phyloP scores from a whole-genome alignment of 2,797 vertebrate genomes.

The Alca torda region DNA sequence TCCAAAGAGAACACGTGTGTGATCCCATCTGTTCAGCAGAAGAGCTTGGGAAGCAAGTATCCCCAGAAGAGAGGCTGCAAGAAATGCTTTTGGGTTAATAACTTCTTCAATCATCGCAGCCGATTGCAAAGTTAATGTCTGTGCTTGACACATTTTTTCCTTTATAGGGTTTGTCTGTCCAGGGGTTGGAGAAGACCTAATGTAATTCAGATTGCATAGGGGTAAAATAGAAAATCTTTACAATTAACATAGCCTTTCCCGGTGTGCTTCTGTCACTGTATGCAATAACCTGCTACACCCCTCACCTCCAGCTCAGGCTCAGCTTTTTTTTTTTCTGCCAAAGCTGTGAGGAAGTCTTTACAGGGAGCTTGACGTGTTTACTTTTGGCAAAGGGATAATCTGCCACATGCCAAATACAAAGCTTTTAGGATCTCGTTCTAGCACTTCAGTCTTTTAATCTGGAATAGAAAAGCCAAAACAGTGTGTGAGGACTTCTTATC shows the following conservation, averaged over 20 bases:
- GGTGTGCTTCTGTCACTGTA: neutral
- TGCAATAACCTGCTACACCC: neutral
- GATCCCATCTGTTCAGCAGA: constrained; percentile 26
- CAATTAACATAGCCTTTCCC: neutral
- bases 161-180: neutral
- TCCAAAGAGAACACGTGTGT: neutral
- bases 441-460: neutral
- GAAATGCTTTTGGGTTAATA: neutral
- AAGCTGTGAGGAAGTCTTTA: neutral
- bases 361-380: neutral
- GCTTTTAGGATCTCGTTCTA: neutral
- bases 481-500: neutral
- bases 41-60: neutral
- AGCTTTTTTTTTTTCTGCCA: neutral
- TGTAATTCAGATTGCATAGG: neutral
- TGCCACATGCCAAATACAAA: neutral
- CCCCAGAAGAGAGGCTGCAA: neutral
- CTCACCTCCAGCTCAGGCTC: neutral
- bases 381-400: neutral
- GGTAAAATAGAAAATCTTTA: neutral
- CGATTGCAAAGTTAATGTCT: neutral
- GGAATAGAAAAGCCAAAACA: neutral
- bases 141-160: neutral
- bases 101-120: neutral
- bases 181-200: neutral